Evolutionary conservation across 1,140 invertebrate species (phyloP).

Genomic region (Nymphalis io): DNA sequence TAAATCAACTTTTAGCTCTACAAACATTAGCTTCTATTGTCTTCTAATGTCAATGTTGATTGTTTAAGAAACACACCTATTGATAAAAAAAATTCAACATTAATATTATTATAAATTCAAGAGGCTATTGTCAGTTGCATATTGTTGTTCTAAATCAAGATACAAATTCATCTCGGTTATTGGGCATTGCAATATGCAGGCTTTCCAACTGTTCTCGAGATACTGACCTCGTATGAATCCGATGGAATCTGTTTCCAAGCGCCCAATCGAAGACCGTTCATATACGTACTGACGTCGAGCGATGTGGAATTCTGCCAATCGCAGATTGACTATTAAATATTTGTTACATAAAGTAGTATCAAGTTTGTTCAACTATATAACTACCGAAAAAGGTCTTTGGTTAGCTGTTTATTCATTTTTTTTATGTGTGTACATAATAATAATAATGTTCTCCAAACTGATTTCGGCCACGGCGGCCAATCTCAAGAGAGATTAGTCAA

Average conservation of each 20-base stretch:
- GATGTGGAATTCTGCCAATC: not conserved
- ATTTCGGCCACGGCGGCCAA: no score
- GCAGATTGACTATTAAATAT: conserved; percentile 8
- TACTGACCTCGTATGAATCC: conserved; percentile 3
- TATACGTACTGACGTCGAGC: not conserved
- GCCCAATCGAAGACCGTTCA: conserved; percentile 7
- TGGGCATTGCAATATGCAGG: not conserved
- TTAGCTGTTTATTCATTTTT: no score
- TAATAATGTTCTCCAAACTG: no score
- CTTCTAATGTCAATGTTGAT: no score
- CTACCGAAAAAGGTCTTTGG: no score
- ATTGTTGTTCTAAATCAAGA: conserved; percentile 1
- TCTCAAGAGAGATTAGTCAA: no score
- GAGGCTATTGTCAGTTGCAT: not conserved
- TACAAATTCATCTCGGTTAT: conserved; percentile 9
- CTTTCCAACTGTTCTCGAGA: not conserved
- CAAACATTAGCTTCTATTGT: no score
- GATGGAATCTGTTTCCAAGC: conserved; percentile 1
- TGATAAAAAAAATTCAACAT: not conserved
- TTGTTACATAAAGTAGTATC: not conserved
- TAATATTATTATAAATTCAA: not conserved
- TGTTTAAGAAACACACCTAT: no score
- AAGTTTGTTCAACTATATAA: not conserved
- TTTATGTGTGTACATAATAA: no score
- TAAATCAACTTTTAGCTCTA: no score